Percentiles rank a stretch among this genome's conserved stretches.
Conservation (phyloP, 2,113 vertebrate species). For the Phyllostomus discolor region DNA sequence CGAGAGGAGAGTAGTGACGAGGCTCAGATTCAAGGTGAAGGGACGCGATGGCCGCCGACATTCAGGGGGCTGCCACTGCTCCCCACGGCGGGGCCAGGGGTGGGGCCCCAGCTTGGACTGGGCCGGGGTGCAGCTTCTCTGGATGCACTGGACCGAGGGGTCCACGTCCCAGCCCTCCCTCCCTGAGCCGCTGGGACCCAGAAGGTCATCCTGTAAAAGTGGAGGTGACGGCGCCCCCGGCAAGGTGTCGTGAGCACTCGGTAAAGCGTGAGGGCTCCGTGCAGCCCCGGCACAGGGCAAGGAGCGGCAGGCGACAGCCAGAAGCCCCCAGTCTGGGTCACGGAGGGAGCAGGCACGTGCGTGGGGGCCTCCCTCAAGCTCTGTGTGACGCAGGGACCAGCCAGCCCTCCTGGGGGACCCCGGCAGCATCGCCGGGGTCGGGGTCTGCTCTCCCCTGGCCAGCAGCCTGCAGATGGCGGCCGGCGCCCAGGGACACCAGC, state of each 20-base stretch:
- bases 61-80: rapidly evolving
- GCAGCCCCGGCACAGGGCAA: rapidly evolving
- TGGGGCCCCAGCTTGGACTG: neutral
- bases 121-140: neutral
- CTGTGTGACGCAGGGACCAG: neutral
- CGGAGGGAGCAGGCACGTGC: neutral
- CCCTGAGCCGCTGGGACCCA: too few relatives aligned
- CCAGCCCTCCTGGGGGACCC: neutral
- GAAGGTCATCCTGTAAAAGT: neutral
- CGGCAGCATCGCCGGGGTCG: rapidly evolving
- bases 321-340: neutral
- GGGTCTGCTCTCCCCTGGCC: neutral
- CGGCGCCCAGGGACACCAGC: neutral
- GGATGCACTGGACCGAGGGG: neutral
- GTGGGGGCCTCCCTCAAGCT: too few relatives aligned
- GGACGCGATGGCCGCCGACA: rapidly evolving
- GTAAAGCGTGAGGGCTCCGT: rapidly evolving
- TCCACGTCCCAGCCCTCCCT: neutral
- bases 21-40: neutral
- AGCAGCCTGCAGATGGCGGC: neutral
- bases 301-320: rapidly evolving
- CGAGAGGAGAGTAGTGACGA: neutral
- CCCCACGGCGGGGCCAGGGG: too few relatives aligned
- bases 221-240: rapidly evolving
- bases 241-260: rapidly evolving